A percentile compares a stretch with the other conserved stretches of the same genome.
Evolutionary conservation across 2,113 vertebrate genomes (phyloP).

Genomic region (Antechinus flavipes): DNA sequence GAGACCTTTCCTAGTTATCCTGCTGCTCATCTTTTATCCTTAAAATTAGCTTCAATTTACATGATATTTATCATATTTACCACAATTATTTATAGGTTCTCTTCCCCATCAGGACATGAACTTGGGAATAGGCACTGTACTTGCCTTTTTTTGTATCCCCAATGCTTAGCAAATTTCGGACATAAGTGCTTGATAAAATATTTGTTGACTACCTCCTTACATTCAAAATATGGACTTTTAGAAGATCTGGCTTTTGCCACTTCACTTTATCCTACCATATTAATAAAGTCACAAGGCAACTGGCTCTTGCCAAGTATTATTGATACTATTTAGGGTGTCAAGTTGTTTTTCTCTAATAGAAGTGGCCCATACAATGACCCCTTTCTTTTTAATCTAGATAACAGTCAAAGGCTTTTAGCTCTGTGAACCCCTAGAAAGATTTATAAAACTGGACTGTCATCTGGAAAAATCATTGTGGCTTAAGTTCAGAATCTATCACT

Average conservation of each 20-base stretch:
- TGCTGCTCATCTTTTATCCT: neutral
- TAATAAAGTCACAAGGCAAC: conserved; percentile 21
- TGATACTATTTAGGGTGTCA: conserved; percentile 30
- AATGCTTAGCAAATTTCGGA: neutral
- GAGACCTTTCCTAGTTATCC: neutral
- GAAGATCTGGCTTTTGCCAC: neutral
- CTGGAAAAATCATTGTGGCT: conserved; percentile 49
- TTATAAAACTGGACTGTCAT: conserved; percentile 57
- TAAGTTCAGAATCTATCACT: conserved; percentile 63
- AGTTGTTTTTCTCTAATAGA: conserved; percentile 62
- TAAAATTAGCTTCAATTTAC: neutral
- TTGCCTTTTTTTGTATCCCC: neutral
- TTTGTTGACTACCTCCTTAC: neutral
- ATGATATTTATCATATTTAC: neutral
- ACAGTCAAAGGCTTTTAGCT: conserved; percentile 57
- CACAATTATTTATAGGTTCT: neutral
- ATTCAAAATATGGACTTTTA: neutral
- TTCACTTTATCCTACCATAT: conserved; percentile 65
- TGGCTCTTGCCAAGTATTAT: conserved; percentile 36
- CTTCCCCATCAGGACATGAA: neutral
- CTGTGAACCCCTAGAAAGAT: conserved; percentile 51
- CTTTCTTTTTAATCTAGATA: conserved; percentile 66
- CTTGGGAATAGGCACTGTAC: neutral
- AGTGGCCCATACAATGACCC: conserved; percentile 38
- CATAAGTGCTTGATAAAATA: neutral